phyloP scores from a whole-genome alignment of 2,797 vertebrate genomes.

The Labeo calbasu region DNA sequence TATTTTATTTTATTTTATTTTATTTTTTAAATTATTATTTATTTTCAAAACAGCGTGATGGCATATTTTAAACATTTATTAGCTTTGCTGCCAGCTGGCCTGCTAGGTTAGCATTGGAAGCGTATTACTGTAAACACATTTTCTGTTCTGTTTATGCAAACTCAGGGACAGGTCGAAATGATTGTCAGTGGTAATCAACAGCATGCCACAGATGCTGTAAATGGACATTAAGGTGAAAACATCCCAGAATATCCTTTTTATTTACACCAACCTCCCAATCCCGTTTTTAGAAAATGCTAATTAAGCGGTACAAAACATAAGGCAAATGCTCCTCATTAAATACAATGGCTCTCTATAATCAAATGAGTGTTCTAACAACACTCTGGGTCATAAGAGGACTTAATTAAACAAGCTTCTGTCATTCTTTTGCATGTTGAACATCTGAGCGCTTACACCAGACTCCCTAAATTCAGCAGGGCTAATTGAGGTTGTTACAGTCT shows the following conservation, averaged over 20 bases:
- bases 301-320: constrained; percentile 14
- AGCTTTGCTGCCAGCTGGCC: not conserved
- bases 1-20: not conserved
- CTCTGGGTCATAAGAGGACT: constrained; percentile 21
- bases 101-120: not conserved
- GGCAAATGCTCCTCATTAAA: constrained; percentile 33
- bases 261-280: not conserved
- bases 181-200: not conserved
- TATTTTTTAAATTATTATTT: not conserved
- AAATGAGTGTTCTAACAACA: constrained; percentile 32
- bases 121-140: not conserved
- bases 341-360: constrained; percentile 4
- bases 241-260: constrained; percentile 13
- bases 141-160: not conserved
- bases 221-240: constrained; percentile 27
- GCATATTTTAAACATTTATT: not conserved
- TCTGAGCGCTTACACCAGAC: constrained; percentile 21
- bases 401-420: constrained; percentile 39
- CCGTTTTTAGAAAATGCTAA: not conserved
- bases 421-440: constrained; percentile 32
- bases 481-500: constrained; percentile 51
- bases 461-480: constrained; percentile 47
- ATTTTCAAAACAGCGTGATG: not conserved
- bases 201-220: constrained; percentile 1
- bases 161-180: not conserved